Percentiles rank a stretch among this genome's conserved stretches.
phyloP scores from a whole-genome alignment of 1,140 invertebrate genomes.

The Phenacoccus solenopsis region DNA sequence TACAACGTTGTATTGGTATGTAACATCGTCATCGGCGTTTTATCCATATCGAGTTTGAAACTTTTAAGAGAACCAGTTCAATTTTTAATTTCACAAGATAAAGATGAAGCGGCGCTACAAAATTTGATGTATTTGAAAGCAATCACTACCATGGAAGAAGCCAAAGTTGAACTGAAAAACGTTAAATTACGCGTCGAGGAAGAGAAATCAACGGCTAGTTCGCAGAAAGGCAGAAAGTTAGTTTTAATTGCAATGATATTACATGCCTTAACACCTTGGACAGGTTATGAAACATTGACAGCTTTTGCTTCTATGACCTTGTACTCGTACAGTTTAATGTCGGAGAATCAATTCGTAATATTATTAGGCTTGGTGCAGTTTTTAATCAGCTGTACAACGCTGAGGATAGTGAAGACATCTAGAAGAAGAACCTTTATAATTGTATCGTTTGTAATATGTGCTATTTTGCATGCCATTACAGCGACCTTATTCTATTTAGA shows the following conservation, averaged over 20 bases:
- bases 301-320: conserved; percentile 32
- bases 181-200: conserved; percentile 29
- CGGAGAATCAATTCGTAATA: conserved; percentile 23
- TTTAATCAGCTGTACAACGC: conserved; percentile 35
- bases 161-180: conserved; percentile 23
- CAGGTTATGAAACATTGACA: conserved; percentile 26
- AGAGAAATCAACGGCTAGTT: conserved; percentile 32
- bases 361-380: conserved; percentile 28
- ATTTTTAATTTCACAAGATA: conserved; percentile 45
- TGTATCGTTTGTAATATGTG: conserved; percentile 32
- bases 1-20: conserved; percentile 52
- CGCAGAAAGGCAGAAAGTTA: conserved; percentile 34
- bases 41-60: conserved; percentile 50
- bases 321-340: conserved; percentile 18
- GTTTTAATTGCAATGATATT: conserved; percentile 38
- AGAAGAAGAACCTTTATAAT: conserved; percentile 42
- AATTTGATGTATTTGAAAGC: conserved; percentile 52
- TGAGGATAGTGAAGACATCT: conserved; percentile 35
- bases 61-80: conserved; percentile 72
- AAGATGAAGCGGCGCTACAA: conserved; percentile 44
- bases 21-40: conserved; percentile 43
- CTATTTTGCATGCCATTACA: conserved; percentile 30
- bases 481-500: conserved; percentile 37
- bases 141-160: not conserved
- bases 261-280: conserved; percentile 21